Base-by-base conservation (phyloP, 2,888 invertebrate genomes). In the Sminthurides aquaticus region DNA sequence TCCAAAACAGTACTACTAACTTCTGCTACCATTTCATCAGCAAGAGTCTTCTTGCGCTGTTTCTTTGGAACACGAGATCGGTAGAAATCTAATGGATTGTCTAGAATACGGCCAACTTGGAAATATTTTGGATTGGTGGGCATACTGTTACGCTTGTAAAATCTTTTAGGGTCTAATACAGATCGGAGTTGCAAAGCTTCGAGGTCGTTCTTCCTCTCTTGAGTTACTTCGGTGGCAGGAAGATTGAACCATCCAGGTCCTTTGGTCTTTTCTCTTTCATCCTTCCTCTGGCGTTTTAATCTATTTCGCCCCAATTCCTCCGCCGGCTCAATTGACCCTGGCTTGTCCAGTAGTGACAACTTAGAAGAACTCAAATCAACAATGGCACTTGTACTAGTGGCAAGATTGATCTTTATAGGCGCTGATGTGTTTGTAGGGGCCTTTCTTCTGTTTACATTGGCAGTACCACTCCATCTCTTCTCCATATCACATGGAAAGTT, bases 101-200 rank as follows among this genome's bases (percentile, higher is more conserved):
- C 95, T 76, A 93, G 82, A 27, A 84, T 79, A 48, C 77, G 78
- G 24, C 83, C 84, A 72, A 91, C 90, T 83, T 92, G 91, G 80
- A 97, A 97, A 78, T 91, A 96, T 80, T 96, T 97, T 0, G 97
- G 96, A 34, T 92, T 76, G 1, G 85, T 87, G 80, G 89, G 88
- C 72, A 88, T 82, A 76, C 93, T 91, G 78, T 91, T 93, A 76
- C 90, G 90, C 79, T 96, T 96, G 80, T 97, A 98, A 80, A 96
- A 97, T 72, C 87, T 87, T 78, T 95, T 95, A 0, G 95, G 91
- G 81, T 98, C 89, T 15, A 97, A 79, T 0, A 85, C 90, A 0
- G 91, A 89, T 75, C 98, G 85, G 95, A 98, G 95, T 80, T 91
- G 89, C 1, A 99, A 80, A 15, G 96, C 82, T 80, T 90, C 86